Evolutionary conservation across 1,140 invertebrate genomes (phyloP).

Genomic region (Pseudomyrmex pallidus): DNA sequence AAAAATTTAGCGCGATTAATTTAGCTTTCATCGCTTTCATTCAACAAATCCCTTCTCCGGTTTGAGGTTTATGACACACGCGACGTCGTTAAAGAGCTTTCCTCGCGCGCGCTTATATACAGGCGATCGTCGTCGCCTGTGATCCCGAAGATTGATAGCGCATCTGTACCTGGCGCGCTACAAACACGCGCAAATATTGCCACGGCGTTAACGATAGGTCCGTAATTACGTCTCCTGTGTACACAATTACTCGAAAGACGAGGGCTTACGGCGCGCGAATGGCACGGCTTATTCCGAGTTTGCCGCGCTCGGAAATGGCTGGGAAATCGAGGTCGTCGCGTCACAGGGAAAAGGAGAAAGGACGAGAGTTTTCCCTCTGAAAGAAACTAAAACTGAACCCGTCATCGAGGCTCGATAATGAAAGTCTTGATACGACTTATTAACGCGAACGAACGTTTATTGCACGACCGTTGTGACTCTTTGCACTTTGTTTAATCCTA

Average conservation of each 20-base stretch:
- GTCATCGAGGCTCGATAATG: no score
- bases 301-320: not conserved
- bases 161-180: constrained; percentile 54
- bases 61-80: constrained; percentile 55
- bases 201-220: constrained; percentile 60
- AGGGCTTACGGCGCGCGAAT: not conserved
- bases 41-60: no score
- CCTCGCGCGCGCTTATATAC: constrained; percentile 55
- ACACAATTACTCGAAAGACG: constrained; percentile 43
- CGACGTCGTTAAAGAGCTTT: constrained; percentile 51
- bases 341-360: not conserved
- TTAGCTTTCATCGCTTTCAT: no score
- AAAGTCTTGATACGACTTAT: no score
- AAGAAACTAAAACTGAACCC: not conserved
- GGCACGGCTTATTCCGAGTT: constrained; percentile 4
- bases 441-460: no score
- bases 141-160: constrained; percentile 75
- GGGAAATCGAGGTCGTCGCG: not conserved
- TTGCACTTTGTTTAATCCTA: no score
- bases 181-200: constrained; percentile 78
- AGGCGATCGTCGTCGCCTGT: constrained; percentile 22
- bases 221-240: constrained; percentile 64
- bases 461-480: no score
- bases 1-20: constrained; percentile 17
- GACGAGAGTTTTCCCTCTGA: not conserved